Evolutionary conservation across 1,140 invertebrate genomes (phyloP).

Genomic region (Achatina immaculata): DNA sequence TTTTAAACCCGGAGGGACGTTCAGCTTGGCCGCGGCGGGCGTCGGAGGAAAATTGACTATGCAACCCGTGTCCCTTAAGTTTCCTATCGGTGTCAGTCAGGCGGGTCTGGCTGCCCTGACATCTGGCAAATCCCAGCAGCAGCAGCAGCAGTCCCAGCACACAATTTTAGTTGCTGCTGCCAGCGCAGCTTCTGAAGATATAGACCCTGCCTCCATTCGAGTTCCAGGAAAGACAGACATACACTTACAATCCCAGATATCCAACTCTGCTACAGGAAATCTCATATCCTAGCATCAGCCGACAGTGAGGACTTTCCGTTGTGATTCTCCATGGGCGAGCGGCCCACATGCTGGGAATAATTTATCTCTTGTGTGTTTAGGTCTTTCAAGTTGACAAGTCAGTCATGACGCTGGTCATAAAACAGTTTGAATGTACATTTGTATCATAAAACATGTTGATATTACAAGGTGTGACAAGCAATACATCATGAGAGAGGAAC

Average conservation of each 20-base stretch:
- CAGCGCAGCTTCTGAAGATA: constrained; percentile 1
- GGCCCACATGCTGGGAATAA: too few relatives aligned
- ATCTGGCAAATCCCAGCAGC: constrained; percentile 24
- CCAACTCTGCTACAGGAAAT: constrained; percentile 39
- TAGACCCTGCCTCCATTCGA: background rate
- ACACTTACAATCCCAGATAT: constrained; percentile 45
- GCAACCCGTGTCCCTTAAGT: constrained; percentile 59
- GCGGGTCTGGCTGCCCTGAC: constrained; percentile 48
- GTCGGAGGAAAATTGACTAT: constrained; percentile 56
- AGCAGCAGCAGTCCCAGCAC: constrained; percentile 49
- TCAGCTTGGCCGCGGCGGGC: constrained; percentile 49
- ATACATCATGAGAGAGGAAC: too few relatives aligned
- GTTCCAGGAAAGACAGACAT: constrained; percentile 40
- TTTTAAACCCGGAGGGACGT: constrained; percentile 53
- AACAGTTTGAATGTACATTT: too few relatives aligned
- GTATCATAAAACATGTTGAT: too few relatives aligned
- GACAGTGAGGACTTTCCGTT: too few relatives aligned
- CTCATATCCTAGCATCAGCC: constrained; percentile 46
- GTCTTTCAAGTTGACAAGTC: too few relatives aligned
- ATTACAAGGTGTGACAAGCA: too few relatives aligned
- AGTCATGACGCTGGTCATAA: too few relatives aligned
- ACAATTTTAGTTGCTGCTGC: constrained; percentile 54
- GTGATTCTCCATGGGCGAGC: too few relatives aligned
- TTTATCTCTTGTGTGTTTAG: too few relatives aligned
- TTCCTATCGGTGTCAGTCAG: constrained; percentile 51